Evolutionary conservation across 2,888 invertebrate species (phyloP).

Genomic region (Ophraella communa): DNA sequence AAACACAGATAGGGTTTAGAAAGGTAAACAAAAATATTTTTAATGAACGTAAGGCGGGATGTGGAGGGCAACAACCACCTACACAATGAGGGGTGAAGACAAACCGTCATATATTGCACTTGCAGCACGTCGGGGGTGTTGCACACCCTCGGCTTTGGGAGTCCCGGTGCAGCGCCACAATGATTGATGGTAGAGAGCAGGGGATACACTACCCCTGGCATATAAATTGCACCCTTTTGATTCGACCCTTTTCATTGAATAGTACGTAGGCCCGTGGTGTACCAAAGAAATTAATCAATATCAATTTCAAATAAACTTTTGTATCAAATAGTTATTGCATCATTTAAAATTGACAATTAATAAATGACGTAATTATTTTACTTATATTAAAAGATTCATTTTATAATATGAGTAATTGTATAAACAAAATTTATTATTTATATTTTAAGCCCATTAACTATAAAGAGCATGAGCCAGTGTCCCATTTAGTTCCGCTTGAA

Average conservation of each 20-base stretch:
- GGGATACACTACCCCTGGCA: conserved; percentile 57
- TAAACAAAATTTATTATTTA: no score
- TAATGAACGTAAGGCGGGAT: conserved; percentile 16
- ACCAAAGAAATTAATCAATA: neutral
- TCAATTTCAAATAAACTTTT: no score
- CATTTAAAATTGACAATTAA: no score
- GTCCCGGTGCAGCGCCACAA: conserved; percentile 54
- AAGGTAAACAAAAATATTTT: conserved; percentile 15
- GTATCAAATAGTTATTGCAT: no score
- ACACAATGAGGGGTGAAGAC: conserved; percentile 26
- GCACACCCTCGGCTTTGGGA: conserved; percentile 46
- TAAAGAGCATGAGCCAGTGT: conserved; percentile 7
- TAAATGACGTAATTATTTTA: no score
- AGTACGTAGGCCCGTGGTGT: conserved; percentile 19
- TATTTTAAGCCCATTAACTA: neutral
- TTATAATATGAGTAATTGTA: no score
- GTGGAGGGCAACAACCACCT: conserved; percentile 10
- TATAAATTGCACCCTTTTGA: conserved; percentile 60
- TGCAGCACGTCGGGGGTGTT: conserved; percentile 47
- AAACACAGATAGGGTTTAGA: neutral
- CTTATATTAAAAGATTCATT: no score
- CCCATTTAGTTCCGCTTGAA: conserved; percentile 37
- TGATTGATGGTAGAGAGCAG: conserved; percentile 59
- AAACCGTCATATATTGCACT: conserved; percentile 55
- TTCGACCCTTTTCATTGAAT: conserved; percentile 37